Conservation (phyloP, 1,140 invertebrate genomes). For the Brevipalpus yothersi region DNA sequence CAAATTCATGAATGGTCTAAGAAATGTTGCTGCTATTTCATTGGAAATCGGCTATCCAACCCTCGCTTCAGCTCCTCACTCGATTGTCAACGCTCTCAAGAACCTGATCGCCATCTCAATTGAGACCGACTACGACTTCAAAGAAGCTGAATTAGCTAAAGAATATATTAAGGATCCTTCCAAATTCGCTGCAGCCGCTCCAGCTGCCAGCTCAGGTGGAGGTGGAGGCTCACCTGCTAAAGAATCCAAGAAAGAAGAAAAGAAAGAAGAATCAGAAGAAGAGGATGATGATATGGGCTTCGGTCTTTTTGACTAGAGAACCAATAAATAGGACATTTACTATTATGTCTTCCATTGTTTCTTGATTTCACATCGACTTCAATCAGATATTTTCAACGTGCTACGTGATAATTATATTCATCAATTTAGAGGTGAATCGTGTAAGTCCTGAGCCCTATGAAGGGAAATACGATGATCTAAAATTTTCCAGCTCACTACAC, state of each 20-base stretch:
- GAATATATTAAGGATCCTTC: constrained; percentile 50
- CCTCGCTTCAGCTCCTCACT: constrained; percentile 83
- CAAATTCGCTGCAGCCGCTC: constrained; percentile 47
- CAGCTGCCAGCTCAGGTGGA: constrained; percentile 30
- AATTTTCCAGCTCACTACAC: too few relatives aligned
- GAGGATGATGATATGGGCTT: constrained; percentile 94
- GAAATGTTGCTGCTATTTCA: constrained; percentile 79
- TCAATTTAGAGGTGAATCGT: too few relatives aligned
- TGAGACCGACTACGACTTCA: constrained; percentile 79
- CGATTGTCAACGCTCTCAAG: constrained; percentile 91
- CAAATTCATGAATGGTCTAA: constrained; percentile 74
- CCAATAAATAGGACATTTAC: background rate
- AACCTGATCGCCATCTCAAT: constrained; percentile 87
- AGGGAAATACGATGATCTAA: too few relatives aligned
- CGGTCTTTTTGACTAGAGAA: constrained; percentile 66
- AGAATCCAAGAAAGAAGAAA: constrained; percentile 43
- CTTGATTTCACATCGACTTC: too few relatives aligned
- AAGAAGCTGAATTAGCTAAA: constrained; percentile 49
- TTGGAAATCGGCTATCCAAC: constrained; percentile 86
- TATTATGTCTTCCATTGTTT: too few relatives aligned
- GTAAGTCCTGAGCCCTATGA: too few relatives aligned
- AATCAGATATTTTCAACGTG: too few relatives aligned
- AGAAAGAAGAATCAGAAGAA: constrained; percentile 54
- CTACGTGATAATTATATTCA: too few relatives aligned
- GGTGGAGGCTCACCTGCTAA: constrained; percentile 40